Evolutionary conservation across 2,113 vertebrate species (phyloP), one percentile per base, ranked within the genome.

Genomic region (Larimichthys polyactis): DNA sequence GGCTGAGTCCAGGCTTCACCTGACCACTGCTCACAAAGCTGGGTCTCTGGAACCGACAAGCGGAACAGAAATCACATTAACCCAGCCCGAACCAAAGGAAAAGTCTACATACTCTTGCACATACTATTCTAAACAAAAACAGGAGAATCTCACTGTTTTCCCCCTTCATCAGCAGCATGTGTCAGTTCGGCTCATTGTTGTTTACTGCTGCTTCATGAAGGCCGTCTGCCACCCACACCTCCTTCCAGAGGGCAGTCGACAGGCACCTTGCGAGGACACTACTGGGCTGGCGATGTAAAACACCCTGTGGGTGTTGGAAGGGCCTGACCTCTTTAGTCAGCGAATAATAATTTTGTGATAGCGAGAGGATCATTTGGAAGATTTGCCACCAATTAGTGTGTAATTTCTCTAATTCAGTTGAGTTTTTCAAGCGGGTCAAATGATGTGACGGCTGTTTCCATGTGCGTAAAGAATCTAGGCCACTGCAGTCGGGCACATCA

Each of bases 51-150:
- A 95, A 93, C 90, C 91, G 93, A 95, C 94, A 95, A 90, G 94
- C 94, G 94, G 93, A 95, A 95, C 91, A 72, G 88, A 95, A 95
- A 96, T 95, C 92, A 87, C 93, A 95, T 96, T 94, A 95, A 95
- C 94, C 92, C 89, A 88, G 74, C 83, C 87, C 89, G 75, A 92
- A 92, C 90, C 89, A 90, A 91, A 93, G 92, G 90, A 80, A 86
- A 90, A 90, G 82, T 83, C 84, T 64, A 77, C 71, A 77, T 91
- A 82, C 87, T 84, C 80, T 79, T 64, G 78, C 83, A 78, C 86
- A 84, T 85, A 82, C 80, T 58, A 84, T 87, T 87, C 84, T 84
- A 91, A 91, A 92, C 89, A 92, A 92, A 90, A 94, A 89, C 84
- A 81, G 81, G 73, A 89, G 88, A 81, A 75, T 90, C 81, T 86